Evolutionary conservation across 2,888 invertebrate genomes (phyloP), one percentile per base, ranked within the genome.

Genomic region (Sisyra nigra): DNA sequence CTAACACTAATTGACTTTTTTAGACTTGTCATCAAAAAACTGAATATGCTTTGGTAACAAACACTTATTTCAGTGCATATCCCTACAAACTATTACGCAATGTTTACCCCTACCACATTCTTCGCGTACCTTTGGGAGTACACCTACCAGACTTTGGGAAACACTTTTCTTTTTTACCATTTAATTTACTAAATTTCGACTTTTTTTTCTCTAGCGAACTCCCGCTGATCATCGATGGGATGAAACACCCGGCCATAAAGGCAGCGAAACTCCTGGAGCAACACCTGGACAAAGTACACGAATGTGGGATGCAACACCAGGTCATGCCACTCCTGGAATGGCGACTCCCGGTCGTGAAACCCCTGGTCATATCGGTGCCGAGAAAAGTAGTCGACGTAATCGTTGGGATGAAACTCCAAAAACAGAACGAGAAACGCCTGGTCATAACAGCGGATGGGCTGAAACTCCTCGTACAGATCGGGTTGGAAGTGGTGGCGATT

Each of bases 341-440:
- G 83, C 82, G 19, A 92, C 93, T 2, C 86, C 87, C 0, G 84
- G 85, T 36, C 68, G 77, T 44, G 84, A 84, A 48, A 91, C 89
- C 0, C 92, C 92, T 0, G 85, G 85, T 0, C 73, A 75, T 46
- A 73, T 73, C 44, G 74, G 72, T 54, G 37, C 17, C 19, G 77
- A 79, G 43, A 65, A 67, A 49, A 67, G 68, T 47, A 77, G 81
- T 13, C 68, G 97, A 9, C 74, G 96, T 38, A 98, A 98, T 67
- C 79, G 98, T 46, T 98, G 98, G 98, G 98, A 98, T 63, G 98
- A 98, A 65, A 98, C 98, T 1, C 98, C 98, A 1, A 92, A 92
- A 68, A 93, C 94, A 3, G 94, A 94, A 59, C 72, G 94, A 59
- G 94, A 94, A 68, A 96, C 96, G 1, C 94, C 96, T 0, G 94